Evolutionary conservation across 2,888 invertebrate species (phyloP).

Genomic region (Drosophila diplacantha): DNA sequence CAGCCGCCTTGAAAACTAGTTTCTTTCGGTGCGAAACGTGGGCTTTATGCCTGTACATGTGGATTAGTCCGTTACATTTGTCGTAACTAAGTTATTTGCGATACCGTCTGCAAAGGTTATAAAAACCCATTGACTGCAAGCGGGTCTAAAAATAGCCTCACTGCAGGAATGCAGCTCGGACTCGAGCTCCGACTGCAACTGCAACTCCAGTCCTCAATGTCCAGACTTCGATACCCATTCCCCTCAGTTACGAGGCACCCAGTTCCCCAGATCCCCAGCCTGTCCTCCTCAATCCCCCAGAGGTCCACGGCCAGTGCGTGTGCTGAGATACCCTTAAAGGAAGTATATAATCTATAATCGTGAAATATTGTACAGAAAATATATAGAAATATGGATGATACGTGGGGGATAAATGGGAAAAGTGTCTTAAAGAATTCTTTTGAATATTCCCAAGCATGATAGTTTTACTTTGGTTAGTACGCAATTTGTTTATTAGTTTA

Average conservation of each 20-base stretch:
- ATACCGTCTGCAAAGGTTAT: slow-evolving; percentile 34
- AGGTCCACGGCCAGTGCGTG: slow-evolving; percentile 31
- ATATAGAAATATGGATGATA: no score
- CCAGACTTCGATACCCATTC: slow-evolving; percentile 5
- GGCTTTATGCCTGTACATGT: background rate
- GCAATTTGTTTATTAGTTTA: no score
- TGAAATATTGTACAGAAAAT: background rate
- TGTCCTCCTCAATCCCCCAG: slow-evolving; percentile 8
- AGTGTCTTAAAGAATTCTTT: fast-evolving
- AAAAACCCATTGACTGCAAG: slow-evolving; percentile 60
- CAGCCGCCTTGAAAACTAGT: background rate
- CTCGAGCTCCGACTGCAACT: slow-evolving; percentile 24
- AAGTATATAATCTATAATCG: background rate
- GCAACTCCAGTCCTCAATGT: slow-evolving; percentile 23
- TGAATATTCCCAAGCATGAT: background rate
- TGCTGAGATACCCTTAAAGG: slow-evolving; percentile 1
- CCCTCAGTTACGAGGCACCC: background rate
- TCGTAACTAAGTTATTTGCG: slow-evolving; percentile 34
- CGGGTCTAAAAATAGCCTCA: slow-evolving; percentile 63
- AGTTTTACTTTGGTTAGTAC: no score
- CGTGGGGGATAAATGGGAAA: background rate
- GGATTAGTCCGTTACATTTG: slow-evolving; percentile 32
- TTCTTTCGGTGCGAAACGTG: slow-evolving; percentile 13
- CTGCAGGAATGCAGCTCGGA: slow-evolving; percentile 66
- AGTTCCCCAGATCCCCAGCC: slow-evolving; percentile 2